A percentile compares a stretch with the other conserved stretches of the same genome.
phyloP scores from a whole-genome alignment of 1,140 invertebrate genomes.

The Delia radicum region DNA sequence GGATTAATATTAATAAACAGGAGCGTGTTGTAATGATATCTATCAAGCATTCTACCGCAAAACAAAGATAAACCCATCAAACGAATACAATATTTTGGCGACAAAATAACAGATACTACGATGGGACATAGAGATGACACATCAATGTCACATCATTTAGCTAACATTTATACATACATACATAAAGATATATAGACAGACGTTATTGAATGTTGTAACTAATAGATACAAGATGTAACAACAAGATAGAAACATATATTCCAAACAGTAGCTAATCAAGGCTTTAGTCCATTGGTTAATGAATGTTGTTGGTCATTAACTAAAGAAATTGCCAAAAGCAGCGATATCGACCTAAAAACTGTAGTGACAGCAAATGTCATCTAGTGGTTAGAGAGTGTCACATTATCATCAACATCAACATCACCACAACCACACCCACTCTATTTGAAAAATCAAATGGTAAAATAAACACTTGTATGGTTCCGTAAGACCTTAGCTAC shows the following conservation, averaged over 20 bases:
- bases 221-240: constrained; percentile 20
- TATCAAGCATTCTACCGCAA: constrained; percentile 1
- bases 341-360: neutral
- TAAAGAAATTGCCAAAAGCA: neutral
- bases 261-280: neutral
- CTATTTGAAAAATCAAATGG: neutral
- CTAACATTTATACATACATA: neutral
- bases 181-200: neutral
- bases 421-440: neutral
- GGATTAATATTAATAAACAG: constrained; percentile 21
- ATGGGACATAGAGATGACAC: neutral
- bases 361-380: constrained; percentile 17
- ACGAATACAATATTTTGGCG: neutral
- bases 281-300: neutral
- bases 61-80: constrained; percentile 14
- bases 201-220: constrained; percentile 4
- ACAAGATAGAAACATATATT: neutral
- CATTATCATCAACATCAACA: neutral
- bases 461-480: constrained; percentile 1
- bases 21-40: neutral
- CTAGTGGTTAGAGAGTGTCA: neutral
- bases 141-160: neutral
- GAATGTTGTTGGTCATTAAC: neutral
- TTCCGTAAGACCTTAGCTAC: neutral
- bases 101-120: neutral